A percentile compares a stretch with the other conserved stretches of the same genome.
Conservation (phyloP, 2,113 vertebrate species). For the Nerophis ophidion region DNA sequence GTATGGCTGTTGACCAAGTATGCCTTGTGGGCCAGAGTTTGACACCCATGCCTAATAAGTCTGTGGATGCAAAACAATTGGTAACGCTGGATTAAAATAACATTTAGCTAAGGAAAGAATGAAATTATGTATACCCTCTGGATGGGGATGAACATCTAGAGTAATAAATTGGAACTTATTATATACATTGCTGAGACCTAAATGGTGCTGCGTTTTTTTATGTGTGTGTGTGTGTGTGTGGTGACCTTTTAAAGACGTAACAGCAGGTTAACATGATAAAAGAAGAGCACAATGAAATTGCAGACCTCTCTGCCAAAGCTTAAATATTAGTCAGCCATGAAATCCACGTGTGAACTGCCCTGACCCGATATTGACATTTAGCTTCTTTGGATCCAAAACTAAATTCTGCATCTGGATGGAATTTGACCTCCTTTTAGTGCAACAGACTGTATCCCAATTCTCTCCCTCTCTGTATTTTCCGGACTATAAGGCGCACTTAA, state of each 20-base stretch:
- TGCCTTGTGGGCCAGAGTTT: no score
- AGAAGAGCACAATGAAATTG: not conserved
- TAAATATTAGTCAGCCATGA: not conserved
- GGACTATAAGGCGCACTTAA: no score
- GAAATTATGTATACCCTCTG: conserved; percentile 6
- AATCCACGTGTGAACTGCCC: not conserved
- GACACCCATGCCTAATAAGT: no score
- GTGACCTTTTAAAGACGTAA: not conserved
- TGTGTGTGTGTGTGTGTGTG: conserved; percentile 1
- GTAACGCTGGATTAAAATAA: not conserved
- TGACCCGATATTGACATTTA: not conserved
- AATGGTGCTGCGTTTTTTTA: conserved; percentile 1
- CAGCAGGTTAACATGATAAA: not conserved
- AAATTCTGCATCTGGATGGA: no score
- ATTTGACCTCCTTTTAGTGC: no score
- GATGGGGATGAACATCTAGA: conserved; percentile 15
- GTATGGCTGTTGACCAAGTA: no score
- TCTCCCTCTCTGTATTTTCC: no score
- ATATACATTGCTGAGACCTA: conserved; percentile 8
- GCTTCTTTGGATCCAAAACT: no score
- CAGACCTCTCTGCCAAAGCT: not conserved
- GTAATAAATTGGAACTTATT: conserved; percentile 11
- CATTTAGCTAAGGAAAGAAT: not conserved
- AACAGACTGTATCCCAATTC: no score
- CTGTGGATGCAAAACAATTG: not conserved